Evolutionary conservation across 1,140 invertebrate genomes (phyloP).

Genomic region (Eurytemora carolleeae): DNA sequence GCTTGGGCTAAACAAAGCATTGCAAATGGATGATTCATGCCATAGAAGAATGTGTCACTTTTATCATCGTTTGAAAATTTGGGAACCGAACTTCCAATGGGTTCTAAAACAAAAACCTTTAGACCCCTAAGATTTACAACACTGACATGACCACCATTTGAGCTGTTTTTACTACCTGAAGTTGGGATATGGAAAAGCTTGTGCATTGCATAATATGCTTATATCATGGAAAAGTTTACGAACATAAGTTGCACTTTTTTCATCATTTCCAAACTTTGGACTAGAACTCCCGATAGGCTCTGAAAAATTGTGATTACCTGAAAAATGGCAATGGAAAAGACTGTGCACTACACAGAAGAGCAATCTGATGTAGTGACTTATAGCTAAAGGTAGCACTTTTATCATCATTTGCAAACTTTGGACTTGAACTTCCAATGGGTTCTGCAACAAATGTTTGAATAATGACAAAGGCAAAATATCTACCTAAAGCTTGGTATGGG

Average conservation of each 20-base stretch:
- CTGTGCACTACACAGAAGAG: slow-evolving; percentile 12
- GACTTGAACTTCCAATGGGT: slow-evolving; percentile 15
- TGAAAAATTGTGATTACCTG: slow-evolving; percentile 12
- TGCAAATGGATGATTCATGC: not conserved
- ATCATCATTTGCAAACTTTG: slow-evolving; percentile 11
- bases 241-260: slow-evolving; percentile 14
- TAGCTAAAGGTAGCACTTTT: slow-evolving; percentile 1
- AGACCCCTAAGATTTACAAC: not conserved
- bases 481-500: not conserved
- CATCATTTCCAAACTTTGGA: slow-evolving; percentile 4
- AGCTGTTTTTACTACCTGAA: slow-evolving; percentile 10
- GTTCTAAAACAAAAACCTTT: slow-evolving; percentile 7
- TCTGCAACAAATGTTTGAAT: slow-evolving; percentile 11
- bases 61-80: slow-evolving; percentile 8
- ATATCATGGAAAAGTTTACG: not conserved
- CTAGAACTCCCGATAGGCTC: not conserved
- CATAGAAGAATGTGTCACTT: not conserved
- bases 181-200: slow-evolving; percentile 16
- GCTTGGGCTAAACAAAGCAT: slow-evolving; percentile 16
- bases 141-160: not conserved
- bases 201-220: slow-evolving; percentile 16
- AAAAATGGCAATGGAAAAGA: slow-evolving; percentile 14
- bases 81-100: slow-evolving; percentile 7
- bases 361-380: not conserved
- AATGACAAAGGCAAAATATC: too few species aligned